Base-by-base conservation (phyloP, 2,113 vertebrate genomes). In the Brachypteracias leptosomus region DNA sequence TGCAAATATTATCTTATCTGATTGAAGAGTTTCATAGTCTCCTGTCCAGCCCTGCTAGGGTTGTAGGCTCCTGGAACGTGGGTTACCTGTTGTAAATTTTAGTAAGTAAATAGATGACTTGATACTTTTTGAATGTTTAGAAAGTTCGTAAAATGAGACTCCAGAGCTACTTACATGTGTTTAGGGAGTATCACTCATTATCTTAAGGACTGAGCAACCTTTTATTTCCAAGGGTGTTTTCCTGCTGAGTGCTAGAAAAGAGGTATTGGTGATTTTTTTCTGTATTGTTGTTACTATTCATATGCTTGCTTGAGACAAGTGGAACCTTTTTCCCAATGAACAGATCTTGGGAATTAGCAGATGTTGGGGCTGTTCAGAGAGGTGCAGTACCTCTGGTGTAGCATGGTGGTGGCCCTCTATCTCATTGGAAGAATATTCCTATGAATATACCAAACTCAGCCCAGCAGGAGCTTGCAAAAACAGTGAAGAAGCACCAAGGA, bases 401-500 rank as follows among this genome's bases (percentile, higher is more conserved):
- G 17, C 2, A 0, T 35, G 17, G 6, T 35, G 20, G 10, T 42
- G 13, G 49, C 49, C 38, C 16, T 57, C 19, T 8, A 1, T 14
- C 42, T 36, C 31, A 11, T 1, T 74, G 35, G 44, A 59, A 78
- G 8, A 20, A 42, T 44, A 7, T 44, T 62, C 29, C 33, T 47
- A 28, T 19, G 47, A 26, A n/a, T 75, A 9, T 36, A 47, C 16
- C 35, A 35, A 89, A 47, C 16, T 61, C 31, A 54, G 46, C 21
- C 14, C 26, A 72, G 26, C 3, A 71, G 20, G 17, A 77, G 8
- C 47, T 80, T 86, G 44, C 14, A 72, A 40, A 89, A 91, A 57
- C 25, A 42, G 18, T 33, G 42, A 36, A 71, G n/a, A 49, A 95
- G 35, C n/a, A 76, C 16, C 10, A 36, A n/a, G 36, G 72, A 84